Evolutionary conservation across 2,888 invertebrate species (phyloP), one percentile per base, ranked within the genome.

Genomic region (Andrena dorsata): DNA sequence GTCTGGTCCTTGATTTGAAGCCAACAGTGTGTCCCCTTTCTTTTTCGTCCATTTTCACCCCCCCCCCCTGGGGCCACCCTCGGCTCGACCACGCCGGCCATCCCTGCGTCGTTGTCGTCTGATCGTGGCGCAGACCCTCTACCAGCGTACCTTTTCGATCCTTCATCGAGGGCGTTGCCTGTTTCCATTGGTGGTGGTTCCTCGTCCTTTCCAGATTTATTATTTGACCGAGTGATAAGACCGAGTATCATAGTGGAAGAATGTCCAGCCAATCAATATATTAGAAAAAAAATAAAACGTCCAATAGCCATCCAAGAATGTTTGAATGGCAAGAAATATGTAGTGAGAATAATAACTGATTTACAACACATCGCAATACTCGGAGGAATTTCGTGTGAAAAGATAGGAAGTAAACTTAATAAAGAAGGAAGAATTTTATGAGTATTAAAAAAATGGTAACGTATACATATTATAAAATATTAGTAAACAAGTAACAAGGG

Each of bases 1-100:
- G 89, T 91, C 91, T 90, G 90, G 90, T 91, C 90, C 90, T 91
- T 91, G 91, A 91, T 92, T 91, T 89, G 89, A 90, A 91, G 87
- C 88, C 85, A 86, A 87, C 84, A 87, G 86, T 82, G 86, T 84
- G 86, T 84, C 85, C 85, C 88, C 86, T 75, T 89, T 90, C 89
- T 86, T 87, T 84, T 86, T 84, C 78, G 74, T 84, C 73, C 79
- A 83, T 88, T 87, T 86, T 80, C 72, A 79, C 84, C 61, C 81
- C 51, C 69, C 84, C 61, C 81, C 51, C 69, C 73, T 72, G 81
- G 69, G 70, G 32, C 51, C 63, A 70, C 60, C 75, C 64, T 60
- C 20, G 32, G 72, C 64, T 53, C 64, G 56, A 26, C 41, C 64
- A 8, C n/a, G 30, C 56, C 56, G 47, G 28, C 76, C 58, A 77